Conservation (phyloP, 2,797 vertebrate species). For the Pangasius larnaudii region DNA sequence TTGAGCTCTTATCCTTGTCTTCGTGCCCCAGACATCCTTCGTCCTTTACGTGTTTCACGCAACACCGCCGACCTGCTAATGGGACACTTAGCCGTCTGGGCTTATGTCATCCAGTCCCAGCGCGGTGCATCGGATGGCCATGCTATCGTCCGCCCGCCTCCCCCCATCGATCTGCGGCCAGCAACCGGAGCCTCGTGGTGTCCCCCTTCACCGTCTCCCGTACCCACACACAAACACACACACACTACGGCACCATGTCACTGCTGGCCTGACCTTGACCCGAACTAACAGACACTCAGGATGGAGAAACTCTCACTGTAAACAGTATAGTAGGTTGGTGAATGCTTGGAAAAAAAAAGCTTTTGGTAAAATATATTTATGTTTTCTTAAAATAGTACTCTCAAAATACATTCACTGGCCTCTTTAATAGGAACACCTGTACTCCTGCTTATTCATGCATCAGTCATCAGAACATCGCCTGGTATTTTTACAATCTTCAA, state of each 20-base stretch:
- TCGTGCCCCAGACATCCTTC: slow-evolving; percentile 53
- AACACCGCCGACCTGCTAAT: slow-evolving; percentile 77
- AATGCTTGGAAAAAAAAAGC: neutral
- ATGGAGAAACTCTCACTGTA: slow-evolving; percentile 25
- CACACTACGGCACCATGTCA: slow-evolving; percentile 6
- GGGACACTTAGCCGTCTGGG: slow-evolving; percentile 79
- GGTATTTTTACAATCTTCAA: neutral
- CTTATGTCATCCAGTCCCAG: slow-evolving; percentile 79
- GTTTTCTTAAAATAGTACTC: neutral
- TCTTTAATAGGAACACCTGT: neutral
- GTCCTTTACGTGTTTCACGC: slow-evolving; percentile 52
- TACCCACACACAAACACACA: slow-evolving; percentile 19
- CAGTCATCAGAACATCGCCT: neutral
- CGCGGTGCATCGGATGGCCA: slow-evolving; percentile 74
- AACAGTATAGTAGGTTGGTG: neutral
- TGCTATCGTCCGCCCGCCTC: slow-evolving; percentile 67
- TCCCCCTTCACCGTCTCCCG: slow-evolving; percentile 65
- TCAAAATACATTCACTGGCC: neutral
- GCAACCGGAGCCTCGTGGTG: slow-evolving; percentile 80
- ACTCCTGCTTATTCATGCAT: neutral
- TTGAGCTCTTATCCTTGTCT: slow-evolving; percentile 50
- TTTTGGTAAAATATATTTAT: neutral
- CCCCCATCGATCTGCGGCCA: slow-evolving; percentile 81
- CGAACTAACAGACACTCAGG: slow-evolving; percentile 61
- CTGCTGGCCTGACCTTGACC: slow-evolving; percentile 76